Evolutionary conservation across 2,797 vertebrate genomes (phyloP), one percentile per base, ranked within the genome.

Genomic region (Acestrorhynchus altus): DNA sequence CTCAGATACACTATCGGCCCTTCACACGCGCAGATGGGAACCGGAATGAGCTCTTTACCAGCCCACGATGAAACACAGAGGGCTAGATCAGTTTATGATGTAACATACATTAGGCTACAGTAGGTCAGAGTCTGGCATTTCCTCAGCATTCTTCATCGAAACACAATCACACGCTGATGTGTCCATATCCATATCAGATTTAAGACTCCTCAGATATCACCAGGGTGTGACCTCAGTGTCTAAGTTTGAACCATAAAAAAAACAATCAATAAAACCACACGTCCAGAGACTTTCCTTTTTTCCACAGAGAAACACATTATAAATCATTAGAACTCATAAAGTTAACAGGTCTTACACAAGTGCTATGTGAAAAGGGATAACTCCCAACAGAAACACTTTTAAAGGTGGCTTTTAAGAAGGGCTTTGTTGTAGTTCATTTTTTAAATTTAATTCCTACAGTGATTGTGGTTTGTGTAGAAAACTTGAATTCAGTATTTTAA

Each of bases 1-100:
- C 60, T 28, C 83, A 87, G 90, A 92, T 90, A 90, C 69, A n/a
- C 57, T 89, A 83, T 90, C 87, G 89, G 82, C 79, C 88, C 89
- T 88, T 78, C 85, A 82, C 84, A 65, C 60, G n/a, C 68, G 44
- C 78, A 60, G 81, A 77, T 74, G 81, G 86, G 84, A 87, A 90
- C 87, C 73, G 44, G 63, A 82, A 84, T 84, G 79, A 89, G 79
- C 83, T 86, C 81, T 18, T 65, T 72, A 76, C 72, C 72, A 74
- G 70, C 70, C 52, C 42, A 31, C 63, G 42, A 54, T 42, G 59
- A 73, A 74, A 70, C 71, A 54, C 59, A 66, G 31, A 70, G 0
- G 44, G 22, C 64, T 49, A 24, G 26, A 75, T 73, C 74, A 74
- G 10, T 31, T 18, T 61, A 51, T 20, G 16, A 18, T 49, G 63